Evolutionary conservation across 2,797 vertebrate species (phyloP).

Genomic region (Pelodytes ibericus): DNA sequence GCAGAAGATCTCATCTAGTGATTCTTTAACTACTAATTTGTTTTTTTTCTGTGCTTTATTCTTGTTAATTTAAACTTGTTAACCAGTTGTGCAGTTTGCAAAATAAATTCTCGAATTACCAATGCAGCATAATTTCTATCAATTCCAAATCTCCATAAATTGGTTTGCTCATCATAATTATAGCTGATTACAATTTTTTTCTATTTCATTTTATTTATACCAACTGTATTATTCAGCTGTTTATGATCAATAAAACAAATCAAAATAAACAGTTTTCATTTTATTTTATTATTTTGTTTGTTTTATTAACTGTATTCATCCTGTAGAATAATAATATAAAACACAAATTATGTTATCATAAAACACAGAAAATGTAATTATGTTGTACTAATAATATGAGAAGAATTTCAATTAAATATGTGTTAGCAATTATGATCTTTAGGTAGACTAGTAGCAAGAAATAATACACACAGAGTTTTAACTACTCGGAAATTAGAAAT

Average conservation of each 20-base stretch:
- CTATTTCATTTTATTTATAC: not conserved
- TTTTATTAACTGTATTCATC: not conserved
- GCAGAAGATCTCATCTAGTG: no score
- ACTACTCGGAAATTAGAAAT: slow-evolving; percentile 11
- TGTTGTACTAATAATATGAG: not conserved
- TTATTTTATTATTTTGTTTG: no score
- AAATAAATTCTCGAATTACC: no score
- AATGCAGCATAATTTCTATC: no score
- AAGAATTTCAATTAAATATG: not conserved
- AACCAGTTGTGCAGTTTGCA: no score
- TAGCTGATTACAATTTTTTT: no score
- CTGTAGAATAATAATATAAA: not conserved
- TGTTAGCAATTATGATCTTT: slow-evolving; percentile 7
- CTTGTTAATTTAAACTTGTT: no score
- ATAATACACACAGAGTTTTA: slow-evolving; percentile 15
- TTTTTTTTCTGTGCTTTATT: no score
- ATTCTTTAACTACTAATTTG: no score
- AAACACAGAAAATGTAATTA: not conserved
- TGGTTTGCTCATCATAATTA: no score
- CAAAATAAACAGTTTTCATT: not conserved
- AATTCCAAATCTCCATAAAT: no score
- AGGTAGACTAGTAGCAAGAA: not conserved
- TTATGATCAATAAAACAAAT: no score
- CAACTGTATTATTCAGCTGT: not conserved
- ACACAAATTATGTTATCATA: not conserved